Percentiles rank a stretch among this genome's conserved stretches.
Evolutionary conservation across 2,797 vertebrate genomes (phyloP).

Genomic region (Pipistrellus pipistrellus): DNA sequence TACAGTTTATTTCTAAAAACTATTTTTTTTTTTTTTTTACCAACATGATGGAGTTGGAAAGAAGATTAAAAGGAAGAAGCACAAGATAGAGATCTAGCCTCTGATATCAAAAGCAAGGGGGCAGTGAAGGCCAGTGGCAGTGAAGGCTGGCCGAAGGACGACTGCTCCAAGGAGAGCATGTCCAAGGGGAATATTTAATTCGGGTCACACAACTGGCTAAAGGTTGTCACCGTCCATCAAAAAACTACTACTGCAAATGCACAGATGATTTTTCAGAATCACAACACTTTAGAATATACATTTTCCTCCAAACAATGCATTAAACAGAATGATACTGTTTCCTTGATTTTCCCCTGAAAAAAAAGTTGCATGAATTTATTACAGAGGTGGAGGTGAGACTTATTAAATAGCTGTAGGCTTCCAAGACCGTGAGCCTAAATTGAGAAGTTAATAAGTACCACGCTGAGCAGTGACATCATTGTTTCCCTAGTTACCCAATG

Average conservation of each 20-base stretch:
- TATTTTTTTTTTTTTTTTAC: not conserved
- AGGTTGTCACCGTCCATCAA: not conserved
- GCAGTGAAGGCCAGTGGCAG: not conserved
- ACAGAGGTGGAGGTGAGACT: slow-evolving; percentile 13
- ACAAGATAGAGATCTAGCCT: not conserved
- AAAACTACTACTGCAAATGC: slow-evolving; percentile 1
- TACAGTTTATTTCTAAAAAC: slow-evolving; percentile 33
- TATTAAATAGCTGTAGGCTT: slow-evolving; percentile 38
- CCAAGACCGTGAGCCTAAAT: slow-evolving; percentile 39
- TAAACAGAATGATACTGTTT: slow-evolving; percentile 33
- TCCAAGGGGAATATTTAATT: not conserved
- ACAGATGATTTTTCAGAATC: slow-evolving; percentile 39
- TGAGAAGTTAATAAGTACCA: slow-evolving; percentile 46
- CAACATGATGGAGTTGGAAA: not conserved
- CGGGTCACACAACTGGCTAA: not conserved
- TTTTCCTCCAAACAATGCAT: slow-evolving; percentile 26
- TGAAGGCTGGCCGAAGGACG: not conserved
- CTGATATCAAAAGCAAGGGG: not conserved
- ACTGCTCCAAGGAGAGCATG: not conserved
- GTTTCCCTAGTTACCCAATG: slow-evolving; percentile 81
- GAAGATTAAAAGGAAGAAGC: slow-evolving; percentile 5
- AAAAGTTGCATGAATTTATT: slow-evolving; percentile 56
- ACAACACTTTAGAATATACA: not conserved
- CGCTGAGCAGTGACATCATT: slow-evolving; percentile 71
- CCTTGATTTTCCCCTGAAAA: not conserved